Conservation (phyloP, 2,113 vertebrate species). For the Rhynchopsitta pachyrhyncha region DNA sequence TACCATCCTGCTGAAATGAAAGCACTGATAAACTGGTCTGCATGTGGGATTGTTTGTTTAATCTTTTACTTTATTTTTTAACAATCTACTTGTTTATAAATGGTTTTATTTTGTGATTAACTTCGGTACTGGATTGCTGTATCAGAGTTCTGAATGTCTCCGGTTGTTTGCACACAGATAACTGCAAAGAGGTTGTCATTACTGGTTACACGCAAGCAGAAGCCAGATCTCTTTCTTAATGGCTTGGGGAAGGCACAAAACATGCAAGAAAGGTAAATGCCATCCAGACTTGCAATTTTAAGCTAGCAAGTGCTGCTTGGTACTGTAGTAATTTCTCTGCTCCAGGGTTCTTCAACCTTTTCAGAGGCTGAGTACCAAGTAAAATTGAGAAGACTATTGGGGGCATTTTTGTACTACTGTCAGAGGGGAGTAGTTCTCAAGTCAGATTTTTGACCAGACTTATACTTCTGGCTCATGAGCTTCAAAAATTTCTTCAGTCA, state of each 20-base stretch:
- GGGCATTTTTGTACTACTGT: constrained; percentile 39
- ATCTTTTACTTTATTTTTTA: constrained; percentile 51
- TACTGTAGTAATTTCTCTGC: constrained; percentile 61
- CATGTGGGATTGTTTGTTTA: constrained; percentile 76
- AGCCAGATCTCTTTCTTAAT: constrained; percentile 92
- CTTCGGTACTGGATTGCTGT: constrained; percentile 70
- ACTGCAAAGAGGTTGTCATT: constrained; percentile 96
- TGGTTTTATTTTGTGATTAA: constrained; percentile 70
- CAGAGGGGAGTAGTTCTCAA: constrained; percentile 41
- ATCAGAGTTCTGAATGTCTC: constrained; percentile 85
- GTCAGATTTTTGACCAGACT: constrained; percentile 70
- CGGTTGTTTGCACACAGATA: constrained; percentile 94
- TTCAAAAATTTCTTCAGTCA: constrained; percentile 60
- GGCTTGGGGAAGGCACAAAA: constrained; percentile 84
- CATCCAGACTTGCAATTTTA: constrained; percentile 79
- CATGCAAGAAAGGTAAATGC: constrained; percentile 86
- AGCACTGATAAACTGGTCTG: constrained; percentile 70
- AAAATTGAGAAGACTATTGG: constrained; percentile 38
- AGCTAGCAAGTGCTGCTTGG: constrained; percentile 76
- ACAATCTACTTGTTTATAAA: constrained; percentile 64
- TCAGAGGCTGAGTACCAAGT: constrained; percentile 68
- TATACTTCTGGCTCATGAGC: constrained; percentile 65
- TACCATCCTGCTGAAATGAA: constrained; percentile 71
- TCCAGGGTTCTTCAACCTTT: constrained; percentile 72
- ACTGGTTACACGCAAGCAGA: constrained; percentile 93